Percentiles rank a stretch among this genome's conserved stretches.
phyloP scores from a whole-genome alignment of 2,797 vertebrate genomes.

The Hypotaenidia philippensis region DNA sequence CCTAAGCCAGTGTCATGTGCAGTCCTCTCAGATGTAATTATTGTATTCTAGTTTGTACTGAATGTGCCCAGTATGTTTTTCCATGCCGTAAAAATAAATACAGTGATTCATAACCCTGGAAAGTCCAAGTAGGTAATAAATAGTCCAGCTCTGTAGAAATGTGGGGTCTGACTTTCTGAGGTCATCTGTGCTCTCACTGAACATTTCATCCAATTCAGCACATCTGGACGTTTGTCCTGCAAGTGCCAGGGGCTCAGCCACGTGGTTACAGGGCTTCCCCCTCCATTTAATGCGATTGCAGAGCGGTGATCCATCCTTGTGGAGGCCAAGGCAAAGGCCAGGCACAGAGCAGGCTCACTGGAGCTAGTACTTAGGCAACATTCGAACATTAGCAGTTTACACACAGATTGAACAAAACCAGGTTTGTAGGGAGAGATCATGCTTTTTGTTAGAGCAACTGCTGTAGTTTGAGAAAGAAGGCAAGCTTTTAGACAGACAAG shows the following conservation, averaged over 20 bases:
- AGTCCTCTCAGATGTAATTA: slow-evolving; percentile 18
- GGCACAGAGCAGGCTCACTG: background rate
- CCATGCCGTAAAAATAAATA: slow-evolving; percentile 25
- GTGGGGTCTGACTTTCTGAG: background rate
- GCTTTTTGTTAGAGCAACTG: background rate
- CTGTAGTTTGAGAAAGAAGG: background rate
- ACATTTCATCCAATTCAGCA: background rate
- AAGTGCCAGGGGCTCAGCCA: background rate
- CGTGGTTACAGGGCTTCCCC: background rate
- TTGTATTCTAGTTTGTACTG: slow-evolving; percentile 24
- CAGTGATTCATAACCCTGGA: slow-evolving; percentile 12
- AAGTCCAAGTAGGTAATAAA: slow-evolving; percentile 6
- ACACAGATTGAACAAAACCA: background rate
- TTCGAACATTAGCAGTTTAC: background rate
- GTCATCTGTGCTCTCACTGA: background rate
- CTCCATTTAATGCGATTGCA: background rate
- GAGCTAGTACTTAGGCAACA: background rate
- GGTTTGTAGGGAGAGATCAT: background rate
- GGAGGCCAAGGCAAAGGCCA: background rate
- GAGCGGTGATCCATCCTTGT: background rate
- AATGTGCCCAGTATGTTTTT: slow-evolving; percentile 21
- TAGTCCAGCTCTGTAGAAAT: background rate
- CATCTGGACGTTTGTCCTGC: background rate
- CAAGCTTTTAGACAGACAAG: background rate
- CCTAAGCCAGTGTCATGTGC: slow-evolving; percentile 41